Evolutionary conservation across 2,888 invertebrate genomes (phyloP).

Genomic region (Marasmarcha lunaedactyla): DNA sequence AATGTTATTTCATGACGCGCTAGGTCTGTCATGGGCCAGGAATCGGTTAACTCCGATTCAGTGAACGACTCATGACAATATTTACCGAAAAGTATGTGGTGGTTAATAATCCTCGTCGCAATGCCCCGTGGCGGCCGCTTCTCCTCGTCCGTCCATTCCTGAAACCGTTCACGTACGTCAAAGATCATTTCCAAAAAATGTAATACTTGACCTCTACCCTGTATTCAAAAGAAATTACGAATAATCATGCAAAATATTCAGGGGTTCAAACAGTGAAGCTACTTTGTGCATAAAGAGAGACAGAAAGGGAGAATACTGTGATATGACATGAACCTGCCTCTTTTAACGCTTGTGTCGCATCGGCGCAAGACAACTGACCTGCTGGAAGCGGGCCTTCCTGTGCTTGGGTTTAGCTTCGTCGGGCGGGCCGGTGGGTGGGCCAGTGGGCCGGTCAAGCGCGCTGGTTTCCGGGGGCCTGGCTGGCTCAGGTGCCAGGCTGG

Average conservation of each 20-base stretch:
- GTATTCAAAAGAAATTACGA: background rate
- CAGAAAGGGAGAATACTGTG: slow-evolving; percentile 8
- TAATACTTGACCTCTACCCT: background rate
- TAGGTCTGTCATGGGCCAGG: no score
- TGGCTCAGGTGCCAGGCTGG: slow-evolving; percentile 40
- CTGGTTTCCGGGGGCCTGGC: slow-evolving; percentile 15
- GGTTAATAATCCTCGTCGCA: slow-evolving; percentile 67
- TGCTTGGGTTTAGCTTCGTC: slow-evolving; percentile 77
- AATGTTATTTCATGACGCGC: no score
- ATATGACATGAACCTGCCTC: no score
- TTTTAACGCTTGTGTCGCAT: no score
- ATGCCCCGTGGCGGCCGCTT: slow-evolving; percentile 63
- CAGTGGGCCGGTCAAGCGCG: slow-evolving; percentile 22
- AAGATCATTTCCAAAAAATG: background rate
- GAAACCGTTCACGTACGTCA: no score
- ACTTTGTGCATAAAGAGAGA: slow-evolving; percentile 22
- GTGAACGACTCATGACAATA: no score
- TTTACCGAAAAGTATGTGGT: slow-evolving; percentile 65
- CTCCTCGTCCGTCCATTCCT: slow-evolving; percentile 69
- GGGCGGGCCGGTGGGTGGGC: slow-evolving; percentile 42
- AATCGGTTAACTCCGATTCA: no score
- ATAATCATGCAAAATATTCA: slow-evolving; percentile 1
- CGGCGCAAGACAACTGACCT: no score
- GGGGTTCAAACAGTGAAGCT: slow-evolving; percentile 17
- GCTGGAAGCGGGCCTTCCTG: slow-evolving; percentile 88